Conservation (phyloP, 2,797 vertebrate genomes). For the Gallirallus australis region DNA sequence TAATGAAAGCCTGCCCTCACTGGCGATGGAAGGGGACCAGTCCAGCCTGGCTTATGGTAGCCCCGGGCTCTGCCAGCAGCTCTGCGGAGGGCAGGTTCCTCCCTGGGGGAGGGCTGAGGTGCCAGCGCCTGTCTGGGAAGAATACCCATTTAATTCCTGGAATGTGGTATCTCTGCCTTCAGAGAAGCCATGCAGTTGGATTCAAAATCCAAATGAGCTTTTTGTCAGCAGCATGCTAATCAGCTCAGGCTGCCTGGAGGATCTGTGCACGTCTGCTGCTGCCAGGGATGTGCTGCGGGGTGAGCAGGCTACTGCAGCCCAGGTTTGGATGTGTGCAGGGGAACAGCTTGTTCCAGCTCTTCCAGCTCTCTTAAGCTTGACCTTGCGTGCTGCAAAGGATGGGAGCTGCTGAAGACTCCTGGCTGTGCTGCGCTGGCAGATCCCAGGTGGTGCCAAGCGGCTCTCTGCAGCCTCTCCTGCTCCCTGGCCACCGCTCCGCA, state of each 20-base stretch:
- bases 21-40: background rate
- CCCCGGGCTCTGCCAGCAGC: background rate
- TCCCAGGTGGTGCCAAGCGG: fast-evolving
- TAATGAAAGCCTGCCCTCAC: background rate
- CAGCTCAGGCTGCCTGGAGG: background rate
- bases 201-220: background rate
- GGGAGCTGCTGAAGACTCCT: background rate
- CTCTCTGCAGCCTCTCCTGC: background rate
- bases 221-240: background rate
- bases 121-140: background rate
- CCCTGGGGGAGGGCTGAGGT: background rate
- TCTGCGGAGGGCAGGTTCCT: background rate
- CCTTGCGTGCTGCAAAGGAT: background rate
- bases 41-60: background rate
- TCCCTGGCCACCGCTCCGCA: background rate
- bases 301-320: background rate
- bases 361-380: background rate
- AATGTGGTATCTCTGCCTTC: background rate
- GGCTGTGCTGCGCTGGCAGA: background rate
- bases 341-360: background rate
- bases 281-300: fast-evolving
- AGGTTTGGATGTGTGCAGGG: background rate
- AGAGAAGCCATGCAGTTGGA: background rate
- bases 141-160: background rate
- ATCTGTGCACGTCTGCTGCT: background rate